phyloP scores from a whole-genome alignment of 2,797 vertebrate genomes.

The Diplodus sargus region DNA sequence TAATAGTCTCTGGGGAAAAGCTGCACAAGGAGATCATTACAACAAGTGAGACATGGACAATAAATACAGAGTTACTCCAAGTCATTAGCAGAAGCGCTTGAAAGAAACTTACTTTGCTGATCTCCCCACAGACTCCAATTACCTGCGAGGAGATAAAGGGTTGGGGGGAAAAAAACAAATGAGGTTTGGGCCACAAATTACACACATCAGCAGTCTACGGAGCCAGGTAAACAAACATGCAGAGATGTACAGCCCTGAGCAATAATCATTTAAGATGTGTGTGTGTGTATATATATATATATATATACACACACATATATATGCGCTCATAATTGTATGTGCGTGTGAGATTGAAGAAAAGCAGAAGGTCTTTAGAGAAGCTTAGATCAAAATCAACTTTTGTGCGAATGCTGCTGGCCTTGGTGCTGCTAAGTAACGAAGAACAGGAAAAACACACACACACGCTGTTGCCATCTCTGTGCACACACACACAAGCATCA shows the following conservation, averaged over 20 bases:
- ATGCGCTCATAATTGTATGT: constrained; percentile 8
- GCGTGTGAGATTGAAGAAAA: constrained; percentile 6
- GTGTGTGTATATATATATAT: no score
- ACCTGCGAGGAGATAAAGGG: constrained; percentile 85
- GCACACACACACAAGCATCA: constrained; percentile 29
- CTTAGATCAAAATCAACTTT: constrained; percentile 18
- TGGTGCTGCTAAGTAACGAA: constrained; percentile 32
- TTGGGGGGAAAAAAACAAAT: constrained; percentile 25
- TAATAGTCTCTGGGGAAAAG: constrained; percentile 52
- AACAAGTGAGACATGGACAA: constrained; percentile 57
- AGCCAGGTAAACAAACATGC: constrained; percentile 45
- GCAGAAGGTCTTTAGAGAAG: constrained; percentile 22
- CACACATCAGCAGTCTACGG: constrained; percentile 25
- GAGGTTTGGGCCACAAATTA: constrained; percentile 47
- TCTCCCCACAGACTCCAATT: constrained; percentile 99
- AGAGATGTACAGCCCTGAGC: constrained; percentile 4
- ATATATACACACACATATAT: neutral
- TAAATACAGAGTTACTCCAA: constrained; percentile 51
- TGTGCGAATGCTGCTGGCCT: constrained; percentile 34
- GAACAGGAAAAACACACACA: constrained; percentile 23
- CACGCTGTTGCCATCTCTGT: constrained; percentile 19
- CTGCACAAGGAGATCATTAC: constrained; percentile 50
- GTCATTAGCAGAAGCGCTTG: constrained; percentile 56
- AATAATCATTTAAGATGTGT: constrained; percentile 34
- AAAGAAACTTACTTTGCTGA: constrained; percentile 94